Evolutionary conservation across 2,888 invertebrate genomes (phyloP).

Genomic region (Trichopria drosophilae): DNA sequence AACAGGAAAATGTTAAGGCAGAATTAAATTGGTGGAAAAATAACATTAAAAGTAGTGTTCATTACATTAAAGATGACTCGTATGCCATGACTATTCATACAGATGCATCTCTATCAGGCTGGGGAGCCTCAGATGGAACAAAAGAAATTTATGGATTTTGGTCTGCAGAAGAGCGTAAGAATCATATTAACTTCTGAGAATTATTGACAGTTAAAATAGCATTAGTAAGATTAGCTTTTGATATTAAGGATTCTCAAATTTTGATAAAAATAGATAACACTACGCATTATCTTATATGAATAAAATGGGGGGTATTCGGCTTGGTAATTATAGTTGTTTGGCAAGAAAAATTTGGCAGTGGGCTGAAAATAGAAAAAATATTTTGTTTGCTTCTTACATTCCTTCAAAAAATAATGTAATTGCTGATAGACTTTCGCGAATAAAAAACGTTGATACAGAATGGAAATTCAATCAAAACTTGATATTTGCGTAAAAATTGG

Average conservation of each 20-base stretch:
- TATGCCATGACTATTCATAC: constrained; percentile 6
- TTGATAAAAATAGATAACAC: constrained; percentile 8
- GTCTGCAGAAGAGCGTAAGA: not conserved
- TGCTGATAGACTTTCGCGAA: no score
- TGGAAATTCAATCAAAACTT: no score
- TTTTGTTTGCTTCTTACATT: no score
- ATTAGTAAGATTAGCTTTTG: not conserved
- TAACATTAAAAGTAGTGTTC: not conserved
- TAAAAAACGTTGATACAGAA: no score
- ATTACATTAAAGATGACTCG: not conserved
- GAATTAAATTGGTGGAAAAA: constrained; percentile 14
- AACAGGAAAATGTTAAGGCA: constrained; percentile 8
- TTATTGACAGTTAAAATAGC: not conserved
- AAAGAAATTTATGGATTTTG: constrained; percentile 1
- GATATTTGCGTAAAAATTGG: constrained; percentile 21
- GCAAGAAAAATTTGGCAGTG: no score
- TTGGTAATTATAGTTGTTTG: not conserved
- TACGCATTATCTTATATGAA: constrained; percentile 15
- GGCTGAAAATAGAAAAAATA: no score
- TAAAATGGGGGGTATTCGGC: constrained; percentile 13
- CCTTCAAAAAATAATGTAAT: no score
- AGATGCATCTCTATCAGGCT: constrained; percentile 9
- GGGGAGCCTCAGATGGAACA: constrained; percentile 1
- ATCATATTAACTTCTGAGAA: not conserved
- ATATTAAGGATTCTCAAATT: constrained; percentile 2